Evolutionary conservation across 1,140 invertebrate genomes (phyloP).

Genomic region (Saccostrea cuccullata): DNA sequence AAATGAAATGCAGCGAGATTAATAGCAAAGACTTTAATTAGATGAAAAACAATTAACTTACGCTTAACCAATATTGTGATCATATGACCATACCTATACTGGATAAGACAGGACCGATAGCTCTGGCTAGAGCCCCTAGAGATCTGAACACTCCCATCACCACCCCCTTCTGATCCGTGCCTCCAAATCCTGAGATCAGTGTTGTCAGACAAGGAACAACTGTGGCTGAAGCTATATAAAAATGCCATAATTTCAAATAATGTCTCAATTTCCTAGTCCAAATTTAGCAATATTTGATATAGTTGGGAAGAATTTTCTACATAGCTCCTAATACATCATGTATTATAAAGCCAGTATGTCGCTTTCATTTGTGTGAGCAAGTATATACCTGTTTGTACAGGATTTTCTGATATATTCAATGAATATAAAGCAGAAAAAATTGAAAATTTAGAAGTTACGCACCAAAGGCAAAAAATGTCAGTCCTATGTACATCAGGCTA

Average conservation of each 20-base stretch:
- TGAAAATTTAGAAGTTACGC: background rate
- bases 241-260: background rate
- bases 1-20: too few relatives aligned
- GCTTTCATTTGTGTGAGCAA: background rate
- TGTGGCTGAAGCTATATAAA: conserved; percentile 89
- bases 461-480: conserved; percentile 94
- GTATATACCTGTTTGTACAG: background rate
- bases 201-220: conserved; percentile 96
- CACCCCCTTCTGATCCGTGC: conserved; percentile 91
- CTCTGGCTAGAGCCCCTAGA: conserved; percentile 93
- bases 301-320: background rate
- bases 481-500: conserved; percentile 86
- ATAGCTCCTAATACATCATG: too few relatives aligned
- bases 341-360: too few relatives aligned
- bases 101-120: conserved; percentile 93
- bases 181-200: conserved; percentile 89
- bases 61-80: background rate
- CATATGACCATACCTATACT: conserved; percentile 79
- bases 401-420: background rate
- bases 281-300: background rate
- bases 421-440: background rate
- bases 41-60: too few relatives aligned
- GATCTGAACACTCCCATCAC: conserved; percentile 96
- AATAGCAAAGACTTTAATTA: too few relatives aligned
- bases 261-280: background rate